Evolutionary conservation across 92 coral and sea anemone genomes (phyloP).

Genomic region (Nematostella vectensis): DNA sequence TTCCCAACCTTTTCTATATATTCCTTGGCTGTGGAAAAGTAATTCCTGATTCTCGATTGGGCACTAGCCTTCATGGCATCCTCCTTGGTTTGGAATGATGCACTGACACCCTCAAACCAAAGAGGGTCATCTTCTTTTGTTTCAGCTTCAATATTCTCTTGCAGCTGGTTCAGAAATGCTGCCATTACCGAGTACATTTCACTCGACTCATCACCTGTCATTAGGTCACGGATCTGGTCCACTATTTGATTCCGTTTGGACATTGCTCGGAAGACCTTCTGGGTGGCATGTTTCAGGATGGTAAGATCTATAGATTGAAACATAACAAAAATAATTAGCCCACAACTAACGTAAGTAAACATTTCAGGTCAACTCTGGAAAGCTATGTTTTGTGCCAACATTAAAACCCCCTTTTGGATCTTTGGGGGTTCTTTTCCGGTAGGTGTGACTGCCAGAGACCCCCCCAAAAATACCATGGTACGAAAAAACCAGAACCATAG

Average conservation of each 20-base stretch:
- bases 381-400: too few species aligned
- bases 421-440: too few species aligned
- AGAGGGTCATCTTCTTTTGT: conserved; percentile 59
- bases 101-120: conserved; percentile 83
- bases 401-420: too few species aligned
- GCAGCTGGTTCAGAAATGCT: conserved; percentile 61
- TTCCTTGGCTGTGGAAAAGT: conserved; percentile 62
- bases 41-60: conserved; percentile 70
- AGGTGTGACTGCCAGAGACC: too few species aligned
- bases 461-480: too few species aligned
- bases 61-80: conserved; percentile 64
- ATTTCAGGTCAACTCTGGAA: too few species aligned
- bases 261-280: conserved; percentile 57
- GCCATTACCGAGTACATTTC: conserved; percentile 66
- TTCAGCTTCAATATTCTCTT: conserved; percentile 79
- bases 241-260: conserved; percentile 46
- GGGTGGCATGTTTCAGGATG: conserved; percentile 60
- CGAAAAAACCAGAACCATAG: too few species aligned
- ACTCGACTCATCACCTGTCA: conserved; percentile 47
- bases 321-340: too few species aligned
- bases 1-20: conserved; percentile 76
- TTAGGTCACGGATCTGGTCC: conserved; percentile 49
- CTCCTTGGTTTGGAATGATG: conserved; percentile 59
- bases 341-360: too few species aligned
- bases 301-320: too few species aligned